These are phyloP conservation scores for Coenobita brevimanus DNA, from an alignment of 1,140 invertebrate genomes.

Conservation along the genomic window DNA sequence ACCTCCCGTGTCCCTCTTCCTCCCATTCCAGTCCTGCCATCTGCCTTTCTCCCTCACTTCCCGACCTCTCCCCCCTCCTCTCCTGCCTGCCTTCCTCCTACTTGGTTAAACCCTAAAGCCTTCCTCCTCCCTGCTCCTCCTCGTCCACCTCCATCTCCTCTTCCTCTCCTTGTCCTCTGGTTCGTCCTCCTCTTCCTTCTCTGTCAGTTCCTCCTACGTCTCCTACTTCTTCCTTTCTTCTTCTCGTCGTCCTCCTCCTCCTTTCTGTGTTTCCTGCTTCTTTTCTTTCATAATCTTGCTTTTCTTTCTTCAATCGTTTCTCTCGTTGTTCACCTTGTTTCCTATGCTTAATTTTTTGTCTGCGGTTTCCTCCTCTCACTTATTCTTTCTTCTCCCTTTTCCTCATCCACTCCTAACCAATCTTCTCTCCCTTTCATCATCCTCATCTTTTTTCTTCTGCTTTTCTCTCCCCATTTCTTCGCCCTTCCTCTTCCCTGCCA, in stretches of 20 bases:
- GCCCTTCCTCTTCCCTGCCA: background rate
- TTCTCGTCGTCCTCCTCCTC: too few relatives aligned
- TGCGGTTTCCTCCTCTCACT: background rate
- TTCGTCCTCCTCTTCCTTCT: too few relatives aligned
- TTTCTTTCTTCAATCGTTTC: too few relatives aligned
- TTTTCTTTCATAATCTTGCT: too few relatives aligned
- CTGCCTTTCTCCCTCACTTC: background rate
- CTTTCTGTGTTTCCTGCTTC: too few relatives aligned
- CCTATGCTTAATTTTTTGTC: background rate
- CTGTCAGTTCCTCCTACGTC: too few relatives aligned
- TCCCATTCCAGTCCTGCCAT: background rate
- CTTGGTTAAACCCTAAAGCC: too few relatives aligned
- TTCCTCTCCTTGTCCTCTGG: background rate
- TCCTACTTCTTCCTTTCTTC: too few relatives aligned
- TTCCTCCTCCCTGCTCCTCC: background rate
- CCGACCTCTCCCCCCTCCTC: background rate
- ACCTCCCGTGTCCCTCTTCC: too few relatives aligned
- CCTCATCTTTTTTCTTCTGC: background rate
- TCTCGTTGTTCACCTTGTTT: background rate
- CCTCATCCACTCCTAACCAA: background rate
- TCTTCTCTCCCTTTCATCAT: constrained; percentile 2
- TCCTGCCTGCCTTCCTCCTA: background rate
- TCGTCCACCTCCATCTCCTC: background rate
- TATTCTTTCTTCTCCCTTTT: background rate
- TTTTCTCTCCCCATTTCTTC: too few relatives aligned